Evolutionary conservation across 2,888 invertebrate species (phyloP).

Genomic region (Aporophyla nigra): DNA sequence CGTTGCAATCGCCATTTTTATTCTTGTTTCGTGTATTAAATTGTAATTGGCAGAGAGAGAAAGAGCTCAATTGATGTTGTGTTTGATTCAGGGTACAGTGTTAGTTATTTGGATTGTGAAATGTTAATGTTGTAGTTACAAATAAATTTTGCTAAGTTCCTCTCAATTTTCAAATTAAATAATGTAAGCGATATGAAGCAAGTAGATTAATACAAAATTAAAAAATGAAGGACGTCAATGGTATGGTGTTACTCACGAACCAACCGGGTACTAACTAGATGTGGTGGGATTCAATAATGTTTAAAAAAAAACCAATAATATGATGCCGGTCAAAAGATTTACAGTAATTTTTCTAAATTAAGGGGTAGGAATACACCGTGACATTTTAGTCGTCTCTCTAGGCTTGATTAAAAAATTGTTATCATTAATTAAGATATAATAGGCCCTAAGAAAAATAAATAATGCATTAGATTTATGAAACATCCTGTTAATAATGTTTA

Average conservation of each 20-base stretch:
- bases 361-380: no score
- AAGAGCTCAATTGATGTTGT: neutral
- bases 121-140: neutral
- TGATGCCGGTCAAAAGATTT: no score
- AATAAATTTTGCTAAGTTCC: neutral
- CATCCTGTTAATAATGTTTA: no score
- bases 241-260: neutral
- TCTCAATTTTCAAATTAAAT: neutral
- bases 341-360: neutral
- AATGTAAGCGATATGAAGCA: neutral
- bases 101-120: constrained; percentile 3
- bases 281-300: neutral
- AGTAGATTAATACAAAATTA: neutral
- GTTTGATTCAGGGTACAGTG: neutral
- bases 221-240: neutral
- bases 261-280: neutral
- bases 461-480: no score
- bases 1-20: constrained; percentile 48
- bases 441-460: no score
- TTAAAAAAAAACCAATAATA: neutral
- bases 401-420: no score
- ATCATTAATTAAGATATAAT: no score
- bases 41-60: neutral
- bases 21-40: constrained; percentile 40
- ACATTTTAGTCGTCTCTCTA: no score